Base-by-base conservation (phyloP, 2,888 invertebrate species). In the Sarcophaga caerulescens region DNA sequence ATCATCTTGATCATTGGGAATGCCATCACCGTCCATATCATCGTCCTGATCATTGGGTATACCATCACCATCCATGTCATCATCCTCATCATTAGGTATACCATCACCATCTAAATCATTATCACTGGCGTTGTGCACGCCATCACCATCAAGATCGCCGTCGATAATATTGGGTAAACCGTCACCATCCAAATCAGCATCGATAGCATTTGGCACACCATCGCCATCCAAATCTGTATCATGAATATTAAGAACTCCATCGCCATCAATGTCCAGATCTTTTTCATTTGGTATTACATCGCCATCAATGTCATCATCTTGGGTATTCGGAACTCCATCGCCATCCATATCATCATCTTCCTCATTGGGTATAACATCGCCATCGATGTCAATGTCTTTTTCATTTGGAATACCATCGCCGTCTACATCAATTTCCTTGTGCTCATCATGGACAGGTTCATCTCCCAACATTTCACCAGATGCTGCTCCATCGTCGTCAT, bases 171-270 rank as follows among this genome's bases (percentile, higher is more conserved):
- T 88, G 2, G 89, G 89, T 59, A 91, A 89, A 17, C 90, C 91
- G 87, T 92, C 91, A 74, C 90, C 90, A 73, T 90, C 91, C 52
- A 92, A 89, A 70, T 91, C 92, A 73, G 89, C 87, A 59, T 90
- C 90, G 66, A 91, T 88, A 11, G 89, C 90, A 88, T 89, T 94
- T 89, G 86, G 93, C 94, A 91, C 89, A 45, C 90, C 91, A 90
- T 94, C 95, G 79, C 94, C 93, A 88, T 94, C 91, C 12, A 92
- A 89, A 57, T 92, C 91, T 69, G 89, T 88, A 93, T 90, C 91
- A 81, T 94, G 94, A 89, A 94, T 89, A 88, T 91, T 91, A 14
- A 89, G 89, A 78, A 91, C 89, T 77, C 91, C 91, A 91, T 94
- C 95, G 78, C 94, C 93, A 87, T 94, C 91, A n/a, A 92, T 89